A percentile compares a stretch with the other conserved stretches of the same genome.
These are phyloP conservation scores for Saccostrea echinata DNA, from an alignment of 1,140 invertebrate species.

Conservation along the genomic window DNA sequence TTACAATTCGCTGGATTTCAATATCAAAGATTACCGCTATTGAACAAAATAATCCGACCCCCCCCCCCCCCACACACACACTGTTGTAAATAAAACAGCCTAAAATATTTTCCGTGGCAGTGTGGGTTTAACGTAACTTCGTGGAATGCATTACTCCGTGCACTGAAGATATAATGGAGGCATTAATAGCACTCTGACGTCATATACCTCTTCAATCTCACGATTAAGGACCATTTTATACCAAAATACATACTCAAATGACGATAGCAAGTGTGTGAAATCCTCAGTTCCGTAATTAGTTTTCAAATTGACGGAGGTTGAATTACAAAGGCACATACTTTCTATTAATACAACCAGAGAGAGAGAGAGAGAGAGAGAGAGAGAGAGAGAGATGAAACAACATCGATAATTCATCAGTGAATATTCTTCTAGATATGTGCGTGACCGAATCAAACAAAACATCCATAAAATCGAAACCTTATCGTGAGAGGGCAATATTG, in stretches of 20 bases:
- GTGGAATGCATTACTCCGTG: background rate
- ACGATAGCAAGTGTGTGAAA: background rate
- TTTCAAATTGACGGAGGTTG: background rate
- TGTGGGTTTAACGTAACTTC: too few relatives aligned
- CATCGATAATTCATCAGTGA: too few relatives aligned
- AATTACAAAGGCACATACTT: background rate
- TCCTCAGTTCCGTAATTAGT: background rate
- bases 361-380: background rate
- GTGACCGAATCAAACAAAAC: too few relatives aligned
- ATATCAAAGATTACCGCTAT: too few relatives aligned
- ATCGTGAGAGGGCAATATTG: too few relatives aligned
- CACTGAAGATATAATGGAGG: background rate
- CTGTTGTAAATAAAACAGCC: too few relatives aligned
- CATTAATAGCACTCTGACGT: constrained; percentile 10
- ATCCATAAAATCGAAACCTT: too few relatives aligned
- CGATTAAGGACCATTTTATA: constrained; percentile 8
- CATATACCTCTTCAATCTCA: background rate
- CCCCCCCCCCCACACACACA: too few relatives aligned
- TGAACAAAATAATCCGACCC: too few relatives aligned
- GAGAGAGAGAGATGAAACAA: background rate
- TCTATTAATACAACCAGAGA: background rate
- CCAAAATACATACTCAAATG: background rate
- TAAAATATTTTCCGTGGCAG: too few relatives aligned
- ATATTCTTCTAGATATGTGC: too few relatives aligned
- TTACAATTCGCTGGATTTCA: too few relatives aligned